Evolutionary conservation across 2,113 vertebrate species (phyloP).

Genomic region (Pristiophorus japonicus): DNA sequence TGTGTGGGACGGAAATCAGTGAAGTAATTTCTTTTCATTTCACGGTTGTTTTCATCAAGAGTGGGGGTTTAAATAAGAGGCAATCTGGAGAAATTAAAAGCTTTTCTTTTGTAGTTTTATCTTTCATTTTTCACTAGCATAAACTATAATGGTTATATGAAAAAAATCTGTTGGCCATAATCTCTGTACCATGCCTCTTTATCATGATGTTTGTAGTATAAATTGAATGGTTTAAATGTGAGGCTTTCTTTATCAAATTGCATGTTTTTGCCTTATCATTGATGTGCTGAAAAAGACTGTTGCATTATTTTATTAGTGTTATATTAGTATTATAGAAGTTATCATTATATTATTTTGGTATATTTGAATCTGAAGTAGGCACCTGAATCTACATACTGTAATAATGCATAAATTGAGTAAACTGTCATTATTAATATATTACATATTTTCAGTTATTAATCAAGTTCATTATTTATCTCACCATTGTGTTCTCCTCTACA

Average conservation of each 20-base stretch:
- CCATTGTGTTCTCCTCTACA: neutral
- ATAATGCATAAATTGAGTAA: too few relatives aligned
- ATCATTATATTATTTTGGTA: neutral
- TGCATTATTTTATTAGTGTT: neutral
- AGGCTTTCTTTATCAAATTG: neutral
- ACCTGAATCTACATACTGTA: too few relatives aligned
- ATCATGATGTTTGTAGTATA: neutral
- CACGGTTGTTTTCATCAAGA: conserved; percentile 15
- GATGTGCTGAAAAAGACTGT: neutral
- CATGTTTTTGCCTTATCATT: neutral
- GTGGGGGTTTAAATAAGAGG: neutral
- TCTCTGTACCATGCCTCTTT: neutral
- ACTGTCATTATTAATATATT: too few relatives aligned
- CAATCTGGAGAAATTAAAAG: conserved; percentile 3
- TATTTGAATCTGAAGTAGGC: neutral
- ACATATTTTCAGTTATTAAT: too few relatives aligned
- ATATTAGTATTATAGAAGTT: neutral
- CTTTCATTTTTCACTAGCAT: conserved; percentile 8
- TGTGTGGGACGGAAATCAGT: conserved; percentile 19
- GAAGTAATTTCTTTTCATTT: conserved; percentile 34
- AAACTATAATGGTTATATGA: neutral
- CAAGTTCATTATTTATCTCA: too few relatives aligned
- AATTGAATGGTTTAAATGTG: conserved; percentile 10
- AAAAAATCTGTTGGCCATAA: neutral
- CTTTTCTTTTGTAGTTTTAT: neutral